These are phyloP conservation scores for Alectura lathami DNA, from an alignment of 2,113 vertebrate species.

Conservation along the genomic window DNA sequence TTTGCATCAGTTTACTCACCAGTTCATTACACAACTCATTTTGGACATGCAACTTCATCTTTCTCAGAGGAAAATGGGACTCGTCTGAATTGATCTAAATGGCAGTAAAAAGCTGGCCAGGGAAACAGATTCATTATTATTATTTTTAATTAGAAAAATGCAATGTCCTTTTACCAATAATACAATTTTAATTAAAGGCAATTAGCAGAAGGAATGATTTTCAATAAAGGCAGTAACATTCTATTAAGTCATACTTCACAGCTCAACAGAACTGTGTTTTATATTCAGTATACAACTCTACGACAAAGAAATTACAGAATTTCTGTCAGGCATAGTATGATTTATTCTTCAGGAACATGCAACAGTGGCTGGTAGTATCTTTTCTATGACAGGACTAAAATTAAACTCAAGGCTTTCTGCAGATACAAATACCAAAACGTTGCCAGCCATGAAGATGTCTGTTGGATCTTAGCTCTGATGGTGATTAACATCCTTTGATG, in stretches of 20 bases:
- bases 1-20: slow-evolving; percentile 1
- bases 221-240: slow-evolving; percentile 8
- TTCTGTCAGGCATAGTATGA: slow-evolving; percentile 9
- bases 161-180: neutral
- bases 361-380: slow-evolving; percentile 13
- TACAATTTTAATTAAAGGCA: slow-evolving; percentile 49
- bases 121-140: neutral
- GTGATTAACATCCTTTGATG: neutral
- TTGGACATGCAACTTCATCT: neutral
- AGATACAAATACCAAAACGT: neutral
- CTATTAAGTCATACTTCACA: neutral
- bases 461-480: neutral
- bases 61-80: neutral
- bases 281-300: neutral
- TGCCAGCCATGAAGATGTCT: neutral
- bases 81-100: neutral
- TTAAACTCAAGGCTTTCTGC: neutral
- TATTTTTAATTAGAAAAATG: slow-evolving; percentile 6
- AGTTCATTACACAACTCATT: neutral
- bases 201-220: slow-evolving; percentile 52
- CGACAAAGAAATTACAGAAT: slow-evolving; percentile 35
- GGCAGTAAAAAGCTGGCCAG: neutral
- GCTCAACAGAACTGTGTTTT: slow-evolving; percentile 6
- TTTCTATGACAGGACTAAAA: slow-evolving; percentile 21
- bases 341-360: slow-evolving; percentile 23